Percentiles rank a stretch among this genome's conserved stretches.
Evolutionary conservation across 92 coral and sea anemone species (phyloP).

Genomic region (Porites evermanni): DNA sequence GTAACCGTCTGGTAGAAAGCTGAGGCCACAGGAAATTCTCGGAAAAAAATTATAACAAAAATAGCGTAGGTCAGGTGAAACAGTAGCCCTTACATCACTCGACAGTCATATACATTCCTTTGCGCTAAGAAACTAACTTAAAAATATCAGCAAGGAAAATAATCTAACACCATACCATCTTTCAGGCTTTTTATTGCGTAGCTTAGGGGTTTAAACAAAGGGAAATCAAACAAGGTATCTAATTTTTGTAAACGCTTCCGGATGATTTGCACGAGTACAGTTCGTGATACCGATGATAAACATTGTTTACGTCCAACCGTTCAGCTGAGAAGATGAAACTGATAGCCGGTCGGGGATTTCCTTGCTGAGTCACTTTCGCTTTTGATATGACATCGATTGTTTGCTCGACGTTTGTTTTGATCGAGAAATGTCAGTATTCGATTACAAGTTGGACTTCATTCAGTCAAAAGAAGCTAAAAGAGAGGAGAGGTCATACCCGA

Average conservation of each 20-base stretch:
- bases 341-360: neutral
- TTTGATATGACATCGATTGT: neutral
- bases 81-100: no score
- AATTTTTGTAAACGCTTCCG: neutral
- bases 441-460: no score
- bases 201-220: no score
- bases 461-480: no score
- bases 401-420: neutral
- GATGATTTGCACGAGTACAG: conserved; percentile 1
- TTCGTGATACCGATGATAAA: neutral
- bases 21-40: neutral
- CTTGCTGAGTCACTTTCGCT: neutral
- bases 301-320: neutral
- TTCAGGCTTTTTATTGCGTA: no score
- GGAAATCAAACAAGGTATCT: neutral
- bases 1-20: neutral
- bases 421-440: neutral
- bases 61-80: neutral
- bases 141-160: no score
- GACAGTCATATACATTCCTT: no score
- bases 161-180: no score
- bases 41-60: neutral
- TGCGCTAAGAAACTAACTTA: no score
- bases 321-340: neutral
- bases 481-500: no score